Evolutionary conservation across 2,797 vertebrate species (phyloP).

Genomic region (Serranus cabrilla): DNA sequence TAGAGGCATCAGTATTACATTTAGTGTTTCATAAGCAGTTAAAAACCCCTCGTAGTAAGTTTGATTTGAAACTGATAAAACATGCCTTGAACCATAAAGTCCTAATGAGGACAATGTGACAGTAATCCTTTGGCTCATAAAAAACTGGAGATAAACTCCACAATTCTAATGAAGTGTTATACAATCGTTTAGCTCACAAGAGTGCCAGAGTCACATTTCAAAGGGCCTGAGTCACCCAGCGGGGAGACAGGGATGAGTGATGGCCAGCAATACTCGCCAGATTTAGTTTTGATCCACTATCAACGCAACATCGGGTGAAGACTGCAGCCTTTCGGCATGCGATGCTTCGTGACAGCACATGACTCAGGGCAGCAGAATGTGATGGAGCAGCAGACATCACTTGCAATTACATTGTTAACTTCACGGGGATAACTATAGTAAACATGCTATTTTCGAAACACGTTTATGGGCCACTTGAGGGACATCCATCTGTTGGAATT

Average conservation of each 20-base stretch:
- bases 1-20: too few relatives aligned
- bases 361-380: constrained; percentile 65
- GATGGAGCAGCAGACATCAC: constrained; percentile 57
- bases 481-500: constrained; percentile 64
- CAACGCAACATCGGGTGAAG: constrained; percentile 12
- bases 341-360: constrained; percentile 44
- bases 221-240: constrained; percentile 41
- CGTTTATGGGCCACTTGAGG: constrained; percentile 64
- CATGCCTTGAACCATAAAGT: constrained; percentile 35
- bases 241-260: constrained; percentile 44
- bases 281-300: constrained; percentile 39
- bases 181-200: constrained; percentile 25
- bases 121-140: constrained; percentile 48
- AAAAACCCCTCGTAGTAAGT: too few relatives aligned
- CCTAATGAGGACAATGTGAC: constrained; percentile 75
- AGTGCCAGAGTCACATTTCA: constrained; percentile 62
- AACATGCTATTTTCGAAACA: constrained; percentile 73
- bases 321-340: constrained; percentile 30
- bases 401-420: constrained; percentile 51
- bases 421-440: constrained; percentile 59
- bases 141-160: constrained; percentile 29
- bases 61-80: constrained; percentile 50
- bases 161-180: constrained; percentile 54
- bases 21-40: too few relatives aligned
- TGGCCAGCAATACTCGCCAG: constrained; percentile 37